Percentiles rank a stretch among this genome's conserved stretches.
Evolutionary conservation across 2,888 invertebrate species (phyloP).

Genomic region (Drosophila histrio): DNA sequence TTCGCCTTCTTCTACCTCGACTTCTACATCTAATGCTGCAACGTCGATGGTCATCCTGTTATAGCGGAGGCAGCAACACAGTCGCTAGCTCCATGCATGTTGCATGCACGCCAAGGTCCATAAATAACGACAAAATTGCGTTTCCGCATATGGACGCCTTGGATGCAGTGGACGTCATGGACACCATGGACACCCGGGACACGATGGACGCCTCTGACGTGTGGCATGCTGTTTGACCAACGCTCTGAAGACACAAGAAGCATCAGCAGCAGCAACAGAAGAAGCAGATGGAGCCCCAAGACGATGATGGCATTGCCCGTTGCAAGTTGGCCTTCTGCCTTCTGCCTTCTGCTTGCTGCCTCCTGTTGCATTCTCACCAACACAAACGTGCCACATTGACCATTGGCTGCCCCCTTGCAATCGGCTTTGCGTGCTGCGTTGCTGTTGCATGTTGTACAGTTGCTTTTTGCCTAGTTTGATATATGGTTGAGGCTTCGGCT

Average conservation of each 20-base stretch:
- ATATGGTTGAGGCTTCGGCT: slow-evolving; percentile 20
- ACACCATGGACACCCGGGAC: slow-evolving; percentile 5
- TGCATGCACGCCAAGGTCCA: slow-evolving; percentile 79
- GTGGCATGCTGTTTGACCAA: slow-evolving; percentile 70
- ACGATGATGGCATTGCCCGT: slow-evolving; percentile 48
- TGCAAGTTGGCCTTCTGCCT: not conserved
- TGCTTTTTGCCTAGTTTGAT: slow-evolving; percentile 51
- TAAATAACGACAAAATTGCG: slow-evolving; percentile 83
- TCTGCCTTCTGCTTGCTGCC: slow-evolving; percentile 13
- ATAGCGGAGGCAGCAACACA: slow-evolving; percentile 57
- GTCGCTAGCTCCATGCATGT: slow-evolving; percentile 58
- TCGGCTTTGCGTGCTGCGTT: slow-evolving; percentile 47
- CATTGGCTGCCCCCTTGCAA: slow-evolving; percentile 37
- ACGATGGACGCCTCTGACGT: slow-evolving; percentile 47
- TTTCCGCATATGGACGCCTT: slow-evolving; percentile 77
- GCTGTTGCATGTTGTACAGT: slow-evolving; percentile 66
- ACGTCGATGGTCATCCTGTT: slow-evolving; percentile 69
- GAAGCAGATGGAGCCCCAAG: not conserved
- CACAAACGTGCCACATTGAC: slow-evolving; percentile 62
- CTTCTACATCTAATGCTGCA: slow-evolving; percentile 46
- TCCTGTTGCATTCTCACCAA: slow-evolving; percentile 50
- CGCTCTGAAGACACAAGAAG: slow-evolving; percentile 9
- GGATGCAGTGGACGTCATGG: not conserved
- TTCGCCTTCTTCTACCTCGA: slow-evolving; percentile 17
- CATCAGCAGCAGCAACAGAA: not conserved